phyloP scores from a whole-genome alignment of 2,797 vertebrate genomes.

The Hirundo rustica region DNA sequence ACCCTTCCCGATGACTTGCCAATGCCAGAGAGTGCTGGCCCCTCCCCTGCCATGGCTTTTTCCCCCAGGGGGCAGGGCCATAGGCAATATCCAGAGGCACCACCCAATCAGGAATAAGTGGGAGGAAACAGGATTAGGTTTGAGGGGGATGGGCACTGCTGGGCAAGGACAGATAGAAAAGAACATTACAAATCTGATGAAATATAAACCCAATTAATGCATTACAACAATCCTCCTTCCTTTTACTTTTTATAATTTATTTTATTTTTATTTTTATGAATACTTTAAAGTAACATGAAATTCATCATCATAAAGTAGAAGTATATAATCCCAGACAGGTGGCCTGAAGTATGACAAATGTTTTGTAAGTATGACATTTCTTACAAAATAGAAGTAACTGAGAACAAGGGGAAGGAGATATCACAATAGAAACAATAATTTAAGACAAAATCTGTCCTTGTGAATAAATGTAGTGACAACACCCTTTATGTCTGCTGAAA shows the following conservation, averaged over 20 bases:
- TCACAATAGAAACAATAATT: neutral
- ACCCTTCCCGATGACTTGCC: too few species aligned
- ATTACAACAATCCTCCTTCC: neutral
- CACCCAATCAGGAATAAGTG: too few species aligned
- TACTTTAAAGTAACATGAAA: neutral
- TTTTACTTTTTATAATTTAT: too few species aligned
- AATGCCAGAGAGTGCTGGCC: too few species aligned
- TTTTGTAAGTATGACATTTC: neutral
- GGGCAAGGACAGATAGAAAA: too few species aligned
- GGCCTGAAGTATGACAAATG: neutral
- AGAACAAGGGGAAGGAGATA: neutral
- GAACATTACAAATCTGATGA: too few species aligned
- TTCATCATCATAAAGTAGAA: neutral
- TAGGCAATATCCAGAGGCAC: too few species aligned
- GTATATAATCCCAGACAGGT: neutral
- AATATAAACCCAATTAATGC: too few species aligned
- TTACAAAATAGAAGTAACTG: neutral
- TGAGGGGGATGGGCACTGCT: too few species aligned
- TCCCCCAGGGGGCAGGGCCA: too few species aligned
- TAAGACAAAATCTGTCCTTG: neutral
- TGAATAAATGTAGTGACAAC: neutral
- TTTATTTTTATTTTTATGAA: neutral
- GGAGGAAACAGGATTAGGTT: too few species aligned
- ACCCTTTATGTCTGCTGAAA: neutral
- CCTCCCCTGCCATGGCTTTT: too few species aligned